Base-by-base conservation (phyloP, 2,113 vertebrate species). In the Sturnus vulgaris region DNA sequence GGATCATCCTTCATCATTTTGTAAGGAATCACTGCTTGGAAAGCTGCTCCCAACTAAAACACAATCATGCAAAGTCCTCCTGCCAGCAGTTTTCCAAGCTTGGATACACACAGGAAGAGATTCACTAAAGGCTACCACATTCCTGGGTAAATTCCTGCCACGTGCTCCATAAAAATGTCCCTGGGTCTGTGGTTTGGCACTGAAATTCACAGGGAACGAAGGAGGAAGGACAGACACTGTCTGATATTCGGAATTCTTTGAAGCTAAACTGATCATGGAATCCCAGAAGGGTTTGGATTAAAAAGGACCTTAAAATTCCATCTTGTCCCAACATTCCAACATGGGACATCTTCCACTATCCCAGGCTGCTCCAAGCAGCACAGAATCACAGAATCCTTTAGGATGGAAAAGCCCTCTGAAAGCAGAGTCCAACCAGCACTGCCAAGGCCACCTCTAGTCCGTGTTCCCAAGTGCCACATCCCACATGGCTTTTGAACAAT, bases 91-190 rank as follows among this genome's bases (percentile, higher is more conserved):
- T 69, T 80, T 33, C 70, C 56, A 39, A 60, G 40, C 50, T 11
- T 4, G 1, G 23, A 68, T 5, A 17, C 2, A 7, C 11, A 42
- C 83, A 80, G 4, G 13, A 33, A 61, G 63, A 69, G 46, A 77
- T 40, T 28, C 11, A 8, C 27, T 31, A 25, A 63, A 82, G 12
- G 44, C 56, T 46, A 8, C 33, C 28, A 21, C 35, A 6, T 12
- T 64, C 47, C 66, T 15, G 5, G 33, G 44, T 19, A 40, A 91
- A 89, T 30, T 37, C 35, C 46, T 57, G 40, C 77, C 47, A 21
- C 1, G 3, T 1, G 1, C 35, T 76, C 4, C 0, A 7, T 6
- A 13, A 44, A 84, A 65, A 59, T 4, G 33, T 5, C 57, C 12
- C 28, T 2, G 0, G 23, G 11, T 21, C 25, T 70, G 25, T 7